A percentile compares a stretch with the other conserved stretches of the same genome.
phyloP scores from a whole-genome alignment of 2,888 invertebrate genomes.

The Caenorhabditis virilis region DNA sequence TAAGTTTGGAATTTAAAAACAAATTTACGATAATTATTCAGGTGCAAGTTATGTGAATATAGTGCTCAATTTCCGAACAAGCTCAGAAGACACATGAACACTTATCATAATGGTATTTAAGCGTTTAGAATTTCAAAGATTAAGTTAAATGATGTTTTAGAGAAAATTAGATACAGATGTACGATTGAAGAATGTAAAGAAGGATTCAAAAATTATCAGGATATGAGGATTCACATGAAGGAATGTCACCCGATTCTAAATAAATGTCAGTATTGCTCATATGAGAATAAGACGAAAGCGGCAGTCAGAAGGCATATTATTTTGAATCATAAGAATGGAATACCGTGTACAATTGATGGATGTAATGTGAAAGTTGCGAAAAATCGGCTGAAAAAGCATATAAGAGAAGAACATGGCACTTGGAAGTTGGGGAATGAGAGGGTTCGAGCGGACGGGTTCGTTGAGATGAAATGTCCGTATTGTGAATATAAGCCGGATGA shows the following conservation, averaged over 20 bases:
- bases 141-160: slow-evolving; percentile 5
- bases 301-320: slow-evolving; percentile 29
- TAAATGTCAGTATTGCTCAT: slow-evolving; percentile 11
- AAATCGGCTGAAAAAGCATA: slow-evolving; percentile 27
- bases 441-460: background rate
- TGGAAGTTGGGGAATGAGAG: background rate
- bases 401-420: slow-evolving; percentile 10
- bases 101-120: slow-evolving; percentile 9
- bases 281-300: slow-evolving; percentile 10
- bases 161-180: slow-evolving; percentile 8
- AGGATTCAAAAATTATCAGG: slow-evolving; percentile 8
- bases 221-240: slow-evolving; percentile 21
- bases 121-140: too few relatives aligned
- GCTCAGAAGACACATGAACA: slow-evolving; percentile 6
- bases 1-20: too few relatives aligned
- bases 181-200: slow-evolving; percentile 7
- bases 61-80: slow-evolving; percentile 15
- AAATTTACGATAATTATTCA: slow-evolving; percentile 1
- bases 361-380: slow-evolving; percentile 35
- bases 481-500: slow-evolving; percentile 23
- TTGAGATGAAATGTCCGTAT: slow-evolving; percentile 12
- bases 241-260: slow-evolving; percentile 18
- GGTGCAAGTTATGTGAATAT: slow-evolving; percentile 13
- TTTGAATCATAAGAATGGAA: slow-evolving; percentile 32
- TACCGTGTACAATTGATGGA: slow-evolving; percentile 41